phyloP scores from a whole-genome alignment of 37 sponge, comb jelly and placozoan genomes.

The Lycopodina hypogea region DNA sequence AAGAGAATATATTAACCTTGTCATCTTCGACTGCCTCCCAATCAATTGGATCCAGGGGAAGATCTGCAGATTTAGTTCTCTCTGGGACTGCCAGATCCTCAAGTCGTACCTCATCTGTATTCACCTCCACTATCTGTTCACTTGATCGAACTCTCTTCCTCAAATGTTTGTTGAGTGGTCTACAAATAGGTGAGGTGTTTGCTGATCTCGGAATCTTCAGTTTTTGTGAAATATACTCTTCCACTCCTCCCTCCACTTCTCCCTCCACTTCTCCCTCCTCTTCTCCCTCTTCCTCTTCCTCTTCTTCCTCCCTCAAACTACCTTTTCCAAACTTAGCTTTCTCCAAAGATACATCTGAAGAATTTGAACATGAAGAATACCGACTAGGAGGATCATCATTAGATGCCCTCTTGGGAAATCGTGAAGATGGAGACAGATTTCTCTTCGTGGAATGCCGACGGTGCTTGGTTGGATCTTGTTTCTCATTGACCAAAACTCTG shows the following conservation, averaged over 20 bases:
- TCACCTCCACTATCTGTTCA: slow-evolving; percentile 8
- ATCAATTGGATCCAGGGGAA: slow-evolving; percentile 14
- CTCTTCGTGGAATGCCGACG: not conserved
- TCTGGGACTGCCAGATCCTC: slow-evolving; percentile 18
- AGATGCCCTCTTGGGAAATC: not conserved
- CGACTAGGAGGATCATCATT: not conserved
- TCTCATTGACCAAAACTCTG: not conserved
- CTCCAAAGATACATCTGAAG: not conserved
- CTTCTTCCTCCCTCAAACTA: not conserved
- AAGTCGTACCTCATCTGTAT: not conserved
- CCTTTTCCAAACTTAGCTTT: not conserved
- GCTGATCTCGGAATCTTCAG: slow-evolving; percentile 4
- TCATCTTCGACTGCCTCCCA: slow-evolving; percentile 37
- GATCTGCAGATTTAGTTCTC: slow-evolving; percentile 14
- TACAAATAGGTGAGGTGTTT: not conserved
- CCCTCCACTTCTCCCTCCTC: slow-evolving; percentile 1
- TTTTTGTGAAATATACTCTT: not conserved
- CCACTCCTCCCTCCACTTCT: not conserved
- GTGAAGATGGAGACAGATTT: not conserved
- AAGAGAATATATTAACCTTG: not conserved
- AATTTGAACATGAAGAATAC: not conserved
- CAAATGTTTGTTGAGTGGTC: not conserved
- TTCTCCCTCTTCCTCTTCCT: not conserved
- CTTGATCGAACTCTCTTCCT: not conserved
- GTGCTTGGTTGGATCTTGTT: not conserved